Evolutionary conservation across 2,888 invertebrate genomes (phyloP), one percentile per base, ranked within the genome.

Genomic region (Choristoneura rosaceana): DNA sequence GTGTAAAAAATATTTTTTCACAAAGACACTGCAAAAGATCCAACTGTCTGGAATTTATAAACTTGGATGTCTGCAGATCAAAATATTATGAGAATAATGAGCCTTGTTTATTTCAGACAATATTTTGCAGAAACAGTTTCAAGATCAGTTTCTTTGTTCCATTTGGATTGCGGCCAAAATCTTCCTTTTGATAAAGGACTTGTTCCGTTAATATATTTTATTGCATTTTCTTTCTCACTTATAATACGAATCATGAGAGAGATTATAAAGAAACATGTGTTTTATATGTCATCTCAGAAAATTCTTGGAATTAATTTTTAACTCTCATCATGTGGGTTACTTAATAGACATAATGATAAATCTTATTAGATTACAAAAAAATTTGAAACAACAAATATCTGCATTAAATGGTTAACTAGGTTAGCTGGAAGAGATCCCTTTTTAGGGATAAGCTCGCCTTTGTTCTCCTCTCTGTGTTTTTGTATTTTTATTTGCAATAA

Each of bases 71-170:
- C 8, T 25, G 8, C 41, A 61, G 12, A 45, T 25, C n/a, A 45
- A 17, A 45, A 45, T 17, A 59, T 59, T 7, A 12, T 12, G 43
- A 43, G 17, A 4, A n/a, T 59, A 3, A 12, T 12, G 43, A 43
- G 17, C 9, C 8, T 45, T 45, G 62, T 47, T 58, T 74, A 65
- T 74, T 64, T 71, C 61, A 34, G 45, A 58, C 17, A 60, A 47
- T 68, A 52, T 47, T 62, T 65, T 69, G 33, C 67, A 15, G 41
- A 66, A 55, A 69, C 59, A 43, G 60, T 59, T 66, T 64, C 68
- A 69, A 63, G 58, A 71, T 66, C 58, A 10, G 38, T 67, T 62
- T 65, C 60, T 66, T 75, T 65, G 69, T 75, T 76, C 65, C 68
- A 59, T 47, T 75, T 69, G 68, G 70, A 69, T 64, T 50, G n/a